Percentiles rank a stretch among this genome's conserved stretches.
Conservation (phyloP, 2,113 vertebrate species). For the Atlantisia rogersi region DNA sequence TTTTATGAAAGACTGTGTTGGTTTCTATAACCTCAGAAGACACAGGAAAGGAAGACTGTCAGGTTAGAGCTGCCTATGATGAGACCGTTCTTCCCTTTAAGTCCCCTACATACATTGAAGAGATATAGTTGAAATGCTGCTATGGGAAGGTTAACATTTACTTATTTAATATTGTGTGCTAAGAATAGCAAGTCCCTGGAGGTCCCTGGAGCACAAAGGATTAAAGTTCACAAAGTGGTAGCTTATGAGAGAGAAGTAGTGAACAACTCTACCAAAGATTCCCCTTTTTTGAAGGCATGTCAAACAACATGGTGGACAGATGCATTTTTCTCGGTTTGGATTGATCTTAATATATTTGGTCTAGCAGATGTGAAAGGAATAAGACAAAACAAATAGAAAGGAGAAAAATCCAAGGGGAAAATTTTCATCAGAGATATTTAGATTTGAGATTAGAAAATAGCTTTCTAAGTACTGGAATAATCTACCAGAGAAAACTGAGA, state of each 20-base stretch:
- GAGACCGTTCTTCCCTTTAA: not conserved
- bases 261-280: not conserved
- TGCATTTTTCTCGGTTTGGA: not conserved
- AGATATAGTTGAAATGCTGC: not conserved
- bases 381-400: not conserved
- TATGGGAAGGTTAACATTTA: conserved; percentile 1
- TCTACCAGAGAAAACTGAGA: not conserved
- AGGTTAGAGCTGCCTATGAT: not conserved
- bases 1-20: not conserved
- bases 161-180: conserved; percentile 2
- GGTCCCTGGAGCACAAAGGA: not conserved
- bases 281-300: not conserved
- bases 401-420: not conserved
- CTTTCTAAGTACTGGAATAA: not conserved
- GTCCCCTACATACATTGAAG: not conserved
- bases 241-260: not conserved
- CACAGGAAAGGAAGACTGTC: not conserved
- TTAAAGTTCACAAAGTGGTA: not conserved
- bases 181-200: not conserved
- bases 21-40: not conserved
- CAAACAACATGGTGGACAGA: not conserved
- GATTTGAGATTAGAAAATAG: not conserved
- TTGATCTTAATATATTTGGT: not conserved
- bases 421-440: not conserved
- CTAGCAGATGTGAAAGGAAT: not conserved